phyloP scores from a whole-genome alignment of 2,888 invertebrate genomes.

The Nymphalis polychloros region DNA sequence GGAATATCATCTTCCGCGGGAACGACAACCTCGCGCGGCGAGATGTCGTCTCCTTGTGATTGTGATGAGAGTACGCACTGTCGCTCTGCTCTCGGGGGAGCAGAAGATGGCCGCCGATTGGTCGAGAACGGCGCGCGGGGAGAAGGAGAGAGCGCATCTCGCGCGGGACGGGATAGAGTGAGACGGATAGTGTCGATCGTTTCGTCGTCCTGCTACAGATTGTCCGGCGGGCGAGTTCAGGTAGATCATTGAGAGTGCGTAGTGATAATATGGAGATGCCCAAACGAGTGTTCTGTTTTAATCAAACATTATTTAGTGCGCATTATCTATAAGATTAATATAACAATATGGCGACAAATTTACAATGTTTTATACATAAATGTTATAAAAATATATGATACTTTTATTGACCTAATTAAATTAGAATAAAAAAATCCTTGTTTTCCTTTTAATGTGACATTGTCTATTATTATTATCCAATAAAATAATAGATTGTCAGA shows the following conservation, averaged over 20 bases:
- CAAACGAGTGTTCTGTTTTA: conserved; percentile 54
- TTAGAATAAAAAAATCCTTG: not conserved
- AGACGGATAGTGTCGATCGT: conserved; percentile 69
- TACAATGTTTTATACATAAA: not conserved
- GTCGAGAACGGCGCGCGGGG: conserved; percentile 74
- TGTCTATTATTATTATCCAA: not conserved
- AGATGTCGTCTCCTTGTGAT: conserved; percentile 78
- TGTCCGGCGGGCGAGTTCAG: conserved; percentile 70
- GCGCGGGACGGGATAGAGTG: conserved; percentile 61
- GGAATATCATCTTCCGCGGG: conserved; percentile 57
- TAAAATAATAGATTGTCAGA: not conserved
- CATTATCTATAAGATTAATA: conserved; percentile 54
- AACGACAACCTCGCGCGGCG: conserved; percentile 76
- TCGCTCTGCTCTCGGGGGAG: conserved; percentile 82
- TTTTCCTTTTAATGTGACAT: not conserved
- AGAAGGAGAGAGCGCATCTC: conserved; percentile 76
- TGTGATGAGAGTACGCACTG: conserved; percentile 80
- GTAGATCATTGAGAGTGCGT: conserved; percentile 73
- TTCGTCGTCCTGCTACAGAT: conserved; percentile 72
- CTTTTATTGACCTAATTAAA: not conserved
- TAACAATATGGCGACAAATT: conserved; percentile 47
- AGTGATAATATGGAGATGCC: conserved; percentile 78
- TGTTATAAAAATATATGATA: not conserved
- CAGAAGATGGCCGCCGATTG: conserved; percentile 79
- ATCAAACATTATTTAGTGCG: conserved; percentile 50